Base-by-base conservation (phyloP, 2,113 vertebrate genomes). In the Corythaeola cristata region DNA sequence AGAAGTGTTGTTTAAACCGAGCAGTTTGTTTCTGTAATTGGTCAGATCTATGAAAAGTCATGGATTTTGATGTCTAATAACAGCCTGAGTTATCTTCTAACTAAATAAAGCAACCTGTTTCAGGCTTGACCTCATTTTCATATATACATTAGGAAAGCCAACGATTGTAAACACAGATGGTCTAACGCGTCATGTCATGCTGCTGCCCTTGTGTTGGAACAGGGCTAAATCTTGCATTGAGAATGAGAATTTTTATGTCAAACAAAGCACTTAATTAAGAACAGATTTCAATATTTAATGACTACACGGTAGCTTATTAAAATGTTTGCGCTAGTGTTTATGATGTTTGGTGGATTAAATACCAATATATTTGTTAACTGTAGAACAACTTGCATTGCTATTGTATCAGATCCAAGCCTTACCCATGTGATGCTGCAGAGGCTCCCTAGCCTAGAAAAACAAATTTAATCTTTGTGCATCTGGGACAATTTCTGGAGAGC, bases 221-320 rank as follows among this genome's bases (percentile, higher is more conserved):
- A 35, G 23, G 13, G 59, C 71, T 91, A 72, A 91, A 85, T 79
- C 84, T 93, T 87, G 86, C 77, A 85, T 39, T 82, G 84, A 79
- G 87, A 96, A 94, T 95, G 90, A 96, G 69, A 66, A 64, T 82
- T 95, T 94, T 90, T 79, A 87, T 95, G 89, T 93, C 89, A 97
- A 95, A 94, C 10, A 68, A 95, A 89, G 60, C 52, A 85, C 84
- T 95, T 96, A 96, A 97, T 96, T 95, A 96, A 91, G 84, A 97
- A 91, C 71, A 94, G 39, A 92, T 92, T 96, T 88, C 86, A 96
- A 85, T 95, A 94, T 97, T 97, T 97, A 97, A 96, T 91, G 76
- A 83, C 88, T 96, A 73, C 67, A 80, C 37, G 88, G 89, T 87
- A 92, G 74, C 47, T 92, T 92, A 92, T 95, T 96, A 92, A 95